A percentile compares a stretch with the other conserved stretches of the same genome.
These are phyloP conservation scores for Synanthedon tipuliformis DNA, from an alignment of 2,888 invertebrate species.

Conservation along the genomic window DNA sequence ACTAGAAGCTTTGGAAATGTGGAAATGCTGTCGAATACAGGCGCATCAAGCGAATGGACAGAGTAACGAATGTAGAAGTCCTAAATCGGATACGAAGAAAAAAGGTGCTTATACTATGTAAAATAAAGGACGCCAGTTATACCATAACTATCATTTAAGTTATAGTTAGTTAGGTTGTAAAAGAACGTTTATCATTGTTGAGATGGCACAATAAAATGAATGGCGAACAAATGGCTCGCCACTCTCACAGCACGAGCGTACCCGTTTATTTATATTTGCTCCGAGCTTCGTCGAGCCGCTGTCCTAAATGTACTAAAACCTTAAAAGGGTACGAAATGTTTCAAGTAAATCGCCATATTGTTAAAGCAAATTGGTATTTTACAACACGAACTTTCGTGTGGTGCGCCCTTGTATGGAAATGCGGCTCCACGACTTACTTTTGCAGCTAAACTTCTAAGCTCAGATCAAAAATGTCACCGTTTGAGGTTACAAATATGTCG, in stretches of 20 bases:
- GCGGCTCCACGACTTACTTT: constrained; percentile 13
- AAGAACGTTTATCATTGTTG: constrained; percentile 11
- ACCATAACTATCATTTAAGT: no score
- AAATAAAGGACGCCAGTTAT: no score
- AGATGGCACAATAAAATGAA: constrained; percentile 35
- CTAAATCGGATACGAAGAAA: no score
- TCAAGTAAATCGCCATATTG: constrained; percentile 59
- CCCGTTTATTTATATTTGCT: constrained; percentile 33
- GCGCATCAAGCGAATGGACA: no score
- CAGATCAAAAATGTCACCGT: no score
- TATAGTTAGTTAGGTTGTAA: not conserved
- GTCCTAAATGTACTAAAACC: constrained; percentile 47
- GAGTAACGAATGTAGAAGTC: no score
- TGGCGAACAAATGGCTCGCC: constrained; percentile 30
- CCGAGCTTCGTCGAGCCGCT: constrained; percentile 37
- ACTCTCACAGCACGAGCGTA: constrained; percentile 17
- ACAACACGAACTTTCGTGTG: constrained; percentile 53
- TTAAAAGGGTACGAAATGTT: constrained; percentile 53
- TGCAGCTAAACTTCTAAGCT: constrained; percentile 4
- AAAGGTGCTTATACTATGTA: no score
- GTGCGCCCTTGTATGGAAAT: constrained; percentile 38
- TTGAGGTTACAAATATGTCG: no score
- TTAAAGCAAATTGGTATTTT: constrained; percentile 64
- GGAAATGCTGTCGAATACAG: no score
- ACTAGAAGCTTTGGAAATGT: no score